Evolutionary conservation across 1,140 invertebrate species (phyloP), one percentile per base, ranked within the genome.

Genomic region (Riptortus pedestris): DNA sequence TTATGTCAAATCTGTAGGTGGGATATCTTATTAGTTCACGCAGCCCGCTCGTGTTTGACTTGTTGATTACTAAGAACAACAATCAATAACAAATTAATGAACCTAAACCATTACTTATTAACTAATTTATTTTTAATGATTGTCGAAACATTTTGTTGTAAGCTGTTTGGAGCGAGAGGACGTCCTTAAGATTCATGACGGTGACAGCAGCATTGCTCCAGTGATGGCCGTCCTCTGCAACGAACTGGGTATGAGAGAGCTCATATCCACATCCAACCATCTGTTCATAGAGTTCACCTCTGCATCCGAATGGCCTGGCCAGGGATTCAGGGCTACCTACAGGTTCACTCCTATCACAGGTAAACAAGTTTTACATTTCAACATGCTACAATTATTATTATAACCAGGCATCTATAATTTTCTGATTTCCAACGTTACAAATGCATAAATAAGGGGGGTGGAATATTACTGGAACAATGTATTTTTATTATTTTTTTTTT

Each of bases 321-420:
- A 90, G 70, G 90, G 90, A 38, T 93, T 93, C 76, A 88, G 88
- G 72, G 89, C 87, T 29, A 85, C 79, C 70, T 92, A 85, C 73
- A 82, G 88, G 70, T 92, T 91, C 73, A 22, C 81, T 85, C 69
- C 24, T 2, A 26, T 27, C 16, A 22, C 52, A 57, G 52, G 24
- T 29, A 26, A 2, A 1, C n/a, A n/a, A n/a, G n/a, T n/a, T n/a
- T n/a, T n/a, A n/a, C n/a, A n/a, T n/a, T 43, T 11, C 38, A n/a
- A 11, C 11, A 11, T n/a, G 11, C 38, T n/a, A 11, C 38, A 43
- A 43, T 9, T n/a, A n/a, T n/a, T n/a, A n/a, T n/a, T n/a, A n/a
- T n/a, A n/a, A n/a, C n/a, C n/a, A n/a, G n/a, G n/a, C n/a, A n/a
- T n/a, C n/a, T n/a, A n/a, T n/a, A n/a, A n/a, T n/a, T n/a, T n/a